These are phyloP conservation scores for Lycophotia porphyrea DNA, from an alignment of 2,888 invertebrate species.

Conservation along the genomic window DNA sequence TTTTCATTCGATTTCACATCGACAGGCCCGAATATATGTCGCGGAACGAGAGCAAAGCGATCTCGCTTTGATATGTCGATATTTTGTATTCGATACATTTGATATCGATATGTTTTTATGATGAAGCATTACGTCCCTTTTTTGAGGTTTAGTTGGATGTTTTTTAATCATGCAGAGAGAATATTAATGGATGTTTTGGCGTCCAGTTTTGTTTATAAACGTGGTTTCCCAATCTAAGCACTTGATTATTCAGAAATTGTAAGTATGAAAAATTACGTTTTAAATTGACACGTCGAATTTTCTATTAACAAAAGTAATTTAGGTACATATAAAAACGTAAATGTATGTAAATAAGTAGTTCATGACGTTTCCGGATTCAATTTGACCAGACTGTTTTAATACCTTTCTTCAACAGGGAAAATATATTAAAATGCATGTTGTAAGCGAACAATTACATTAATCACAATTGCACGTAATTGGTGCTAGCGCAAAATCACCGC, in stretches of 20 bases:
- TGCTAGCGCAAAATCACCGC: constrained; percentile 73
- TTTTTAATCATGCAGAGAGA: constrained; percentile 36
- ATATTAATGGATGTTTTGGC: neutral
- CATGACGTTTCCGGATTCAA: constrained; percentile 27
- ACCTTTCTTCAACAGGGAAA: constrained; percentile 50
- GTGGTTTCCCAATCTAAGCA: neutral
- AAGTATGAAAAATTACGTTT: neutral
- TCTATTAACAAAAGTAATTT: neutral
- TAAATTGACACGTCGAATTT: neutral
- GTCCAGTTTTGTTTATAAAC: constrained; percentile 5
- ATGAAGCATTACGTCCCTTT: constrained; percentile 44
- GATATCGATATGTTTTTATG: constrained; percentile 58
- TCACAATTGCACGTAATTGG: constrained; percentile 73
- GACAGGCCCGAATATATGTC: constrained; percentile 72
- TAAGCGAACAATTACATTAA: constrained; percentile 71
- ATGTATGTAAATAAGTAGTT: constrained; percentile 8
- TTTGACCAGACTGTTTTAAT: constrained; percentile 32
- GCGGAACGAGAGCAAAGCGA: constrained; percentile 49
- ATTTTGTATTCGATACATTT: constrained; percentile 69
- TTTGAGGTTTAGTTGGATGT: constrained; percentile 40
- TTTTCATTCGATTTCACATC: constrained; percentile 89
- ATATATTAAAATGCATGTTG: constrained; percentile 62
- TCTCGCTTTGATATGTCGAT: constrained; percentile 67
- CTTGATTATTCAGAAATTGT: neutral
- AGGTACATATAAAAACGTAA: neutral